phyloP scores from a whole-genome alignment of 1,140 invertebrate genomes.

The Atta cephalotes region DNA sequence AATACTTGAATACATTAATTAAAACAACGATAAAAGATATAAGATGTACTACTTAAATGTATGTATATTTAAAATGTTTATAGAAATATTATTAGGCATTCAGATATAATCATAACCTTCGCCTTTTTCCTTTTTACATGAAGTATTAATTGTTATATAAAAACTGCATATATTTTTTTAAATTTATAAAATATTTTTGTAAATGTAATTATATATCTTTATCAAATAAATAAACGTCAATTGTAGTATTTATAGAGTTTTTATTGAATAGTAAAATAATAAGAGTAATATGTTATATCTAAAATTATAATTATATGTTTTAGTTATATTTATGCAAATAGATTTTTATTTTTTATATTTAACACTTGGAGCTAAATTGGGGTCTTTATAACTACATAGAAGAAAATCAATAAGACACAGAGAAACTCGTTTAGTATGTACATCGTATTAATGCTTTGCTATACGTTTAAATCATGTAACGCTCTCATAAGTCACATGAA shows the following conservation, averaged over 20 bases:
- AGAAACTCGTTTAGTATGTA: background rate
- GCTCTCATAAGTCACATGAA: background rate
- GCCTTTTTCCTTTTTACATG: too few species aligned
- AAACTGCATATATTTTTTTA: background rate
- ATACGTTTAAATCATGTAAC: background rate
- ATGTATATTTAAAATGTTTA: background rate
- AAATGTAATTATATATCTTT: background rate
- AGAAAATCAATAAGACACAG: background rate
- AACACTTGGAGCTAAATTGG: background rate
- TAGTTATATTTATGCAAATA: background rate
- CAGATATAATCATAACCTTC: too few species aligned
- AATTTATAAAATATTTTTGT: constrained; percentile 5
- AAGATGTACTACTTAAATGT: background rate
- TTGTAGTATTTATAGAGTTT: too few species aligned
- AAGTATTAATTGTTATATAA: background rate
- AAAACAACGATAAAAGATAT: constrained; percentile 7
- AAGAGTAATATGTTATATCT: background rate
- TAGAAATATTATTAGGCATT: too few species aligned
- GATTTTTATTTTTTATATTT: background rate
- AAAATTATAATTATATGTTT: background rate
- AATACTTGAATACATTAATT: constrained; percentile 9
- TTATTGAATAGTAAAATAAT: background rate
- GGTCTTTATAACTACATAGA: background rate
- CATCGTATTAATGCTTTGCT: constrained; percentile 2
- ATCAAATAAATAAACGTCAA: background rate